phyloP scores from a whole-genome alignment of 1,140 invertebrate species.

The Musca domestica region DNA sequence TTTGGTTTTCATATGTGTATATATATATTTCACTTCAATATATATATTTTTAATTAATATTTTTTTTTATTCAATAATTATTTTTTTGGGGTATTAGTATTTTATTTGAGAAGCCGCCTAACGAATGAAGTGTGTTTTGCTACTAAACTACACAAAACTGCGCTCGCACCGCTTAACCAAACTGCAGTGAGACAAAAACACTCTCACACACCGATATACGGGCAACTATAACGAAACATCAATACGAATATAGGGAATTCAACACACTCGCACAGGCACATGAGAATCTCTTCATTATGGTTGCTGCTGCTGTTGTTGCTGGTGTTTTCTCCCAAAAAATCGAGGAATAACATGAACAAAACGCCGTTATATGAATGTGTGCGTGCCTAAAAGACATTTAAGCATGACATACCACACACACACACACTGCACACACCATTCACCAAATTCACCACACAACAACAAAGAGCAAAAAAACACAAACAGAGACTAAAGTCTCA shows the following conservation, averaged over 20 bases:
- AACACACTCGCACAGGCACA: background rate
- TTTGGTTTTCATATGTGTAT: too few species aligned
- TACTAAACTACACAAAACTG: constrained; percentile 20
- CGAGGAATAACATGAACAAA: too few species aligned
- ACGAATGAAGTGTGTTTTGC: constrained; percentile 19
- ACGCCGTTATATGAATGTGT: background rate
- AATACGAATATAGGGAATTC: background rate
- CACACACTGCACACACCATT: background rate
- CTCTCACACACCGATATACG: background rate
- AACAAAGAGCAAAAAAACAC: too few species aligned
- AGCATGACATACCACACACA: background rate
- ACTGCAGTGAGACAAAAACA: constrained; percentile 12
- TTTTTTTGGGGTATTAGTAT: background rate
- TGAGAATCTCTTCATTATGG: background rate
- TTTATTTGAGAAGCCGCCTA: constrained; percentile 12
- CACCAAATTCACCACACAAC: too few species aligned
- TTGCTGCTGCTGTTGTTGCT: too few species aligned
- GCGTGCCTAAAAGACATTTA: constrained; percentile 3
- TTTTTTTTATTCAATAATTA: constrained; percentile 4
- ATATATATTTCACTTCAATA: too few species aligned
- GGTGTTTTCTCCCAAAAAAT: too few species aligned
- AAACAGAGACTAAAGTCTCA: too few species aligned
- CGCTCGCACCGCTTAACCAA: constrained; percentile 22
- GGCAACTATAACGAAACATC: background rate
- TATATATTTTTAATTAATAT: constrained; percentile 9